Conservation (phyloP, 2,113 vertebrate species). For the Calidris pygmaea region DNA sequence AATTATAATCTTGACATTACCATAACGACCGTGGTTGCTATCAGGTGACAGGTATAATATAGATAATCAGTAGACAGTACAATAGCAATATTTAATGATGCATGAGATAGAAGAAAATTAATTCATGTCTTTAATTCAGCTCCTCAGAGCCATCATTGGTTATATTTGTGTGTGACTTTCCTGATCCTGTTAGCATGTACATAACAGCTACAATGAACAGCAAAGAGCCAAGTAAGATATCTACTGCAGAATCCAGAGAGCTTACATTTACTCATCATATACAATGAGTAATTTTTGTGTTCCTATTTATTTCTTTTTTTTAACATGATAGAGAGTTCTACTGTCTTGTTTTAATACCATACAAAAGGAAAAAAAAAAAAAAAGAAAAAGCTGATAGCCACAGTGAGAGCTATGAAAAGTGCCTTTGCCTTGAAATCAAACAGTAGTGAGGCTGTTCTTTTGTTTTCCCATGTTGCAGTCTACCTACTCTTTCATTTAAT, state of each 20-base stretch:
- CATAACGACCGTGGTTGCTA: slow-evolving; percentile 53
- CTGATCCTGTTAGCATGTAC: neutral
- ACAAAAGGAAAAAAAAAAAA: neutral
- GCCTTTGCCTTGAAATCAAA: neutral
- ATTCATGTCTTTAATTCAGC: slow-evolving; percentile 38
- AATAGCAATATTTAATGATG: slow-evolving; percentile 56
- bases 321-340: neutral
- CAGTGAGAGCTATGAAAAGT: neutral
- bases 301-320: neutral
- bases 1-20: slow-evolving; percentile 60
- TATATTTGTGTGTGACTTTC: neutral
- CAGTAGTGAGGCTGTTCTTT: neutral
- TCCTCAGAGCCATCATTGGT: neutral
- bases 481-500: neutral
- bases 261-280: neutral
- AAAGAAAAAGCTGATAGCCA: neutral
- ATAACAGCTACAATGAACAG: neutral
- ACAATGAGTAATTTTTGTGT: neutral
- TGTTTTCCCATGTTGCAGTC: neutral
- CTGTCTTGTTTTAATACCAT: neutral
- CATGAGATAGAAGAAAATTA: slow-evolving; percentile 38
- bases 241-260: neutral
- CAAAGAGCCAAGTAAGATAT: neutral
- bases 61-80: slow-evolving; percentile 44
- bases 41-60: slow-evolving; percentile 58